Evolutionary conservation across 2,888 invertebrate species (phyloP), one percentile per base, ranked within the genome.

Genomic region (Mesochorus sp.): DNA sequence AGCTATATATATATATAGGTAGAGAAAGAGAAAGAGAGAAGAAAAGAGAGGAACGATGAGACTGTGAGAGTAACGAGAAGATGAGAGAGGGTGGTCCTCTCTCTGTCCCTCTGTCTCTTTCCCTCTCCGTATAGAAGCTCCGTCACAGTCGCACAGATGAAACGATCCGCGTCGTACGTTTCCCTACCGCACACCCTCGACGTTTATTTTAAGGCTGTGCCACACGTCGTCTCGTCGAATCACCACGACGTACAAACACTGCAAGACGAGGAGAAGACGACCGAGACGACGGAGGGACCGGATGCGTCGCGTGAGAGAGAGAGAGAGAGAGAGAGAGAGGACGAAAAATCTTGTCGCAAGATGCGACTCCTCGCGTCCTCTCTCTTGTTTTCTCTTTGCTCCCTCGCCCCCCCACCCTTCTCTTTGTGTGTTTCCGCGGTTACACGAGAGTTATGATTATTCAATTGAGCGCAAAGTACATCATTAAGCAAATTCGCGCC

Each of bases 161-260:
- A 74, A 78, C 73, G 78, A 74, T 78, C 70, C 78, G 70, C 53
- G 64, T 70, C 78, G 68, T 68, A 68, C 57, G 42, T 57, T 53
- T 62, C n/a, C 70, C 37, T 51, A 62, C 67, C 62, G 26, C 62
- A 10, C 66, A 10, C 57, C 28, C 31, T 47, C 44, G 24, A 28
- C 64, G 70, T 78, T 74, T 78, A 78, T 78, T 78, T 78, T 78
- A 78, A 78, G 74, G 64, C 53, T 21, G 26, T 42, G 64, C 76
- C 72, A 49, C 55, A 62, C 53, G 70, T 68, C 71, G 71, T 49
- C 57, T 42, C 70, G 24, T n/a, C 5, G 55, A 68, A 14, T 61
- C 68, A 44, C 67, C 28, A 53, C 42, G 39, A 42, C 55, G 17
- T 34, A 57, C 57, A 10, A 24, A 51, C 37, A 19, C 53, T 31